Base-by-base conservation (phyloP, 2,113 vertebrate genomes). In the Etia nguti region DNA sequence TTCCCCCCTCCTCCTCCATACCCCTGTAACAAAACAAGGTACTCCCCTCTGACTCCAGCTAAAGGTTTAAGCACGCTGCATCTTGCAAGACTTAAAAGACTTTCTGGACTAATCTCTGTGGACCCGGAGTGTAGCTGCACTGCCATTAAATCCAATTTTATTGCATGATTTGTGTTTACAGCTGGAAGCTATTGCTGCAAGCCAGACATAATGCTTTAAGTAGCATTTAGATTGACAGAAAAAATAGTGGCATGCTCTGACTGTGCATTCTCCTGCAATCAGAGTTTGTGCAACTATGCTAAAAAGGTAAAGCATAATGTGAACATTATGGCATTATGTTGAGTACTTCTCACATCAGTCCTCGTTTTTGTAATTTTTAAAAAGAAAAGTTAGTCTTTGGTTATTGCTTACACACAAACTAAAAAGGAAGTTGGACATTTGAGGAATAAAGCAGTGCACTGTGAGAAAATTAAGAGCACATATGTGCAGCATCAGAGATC, bases 1-100 rank as follows among this genome's bases (percentile, higher is more conserved):
- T 86, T 75, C 57, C 85, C 83, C 59, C 26, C 60, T 68, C 26
- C 79, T 89, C 90, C 54, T 92, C 60, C 86, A 88, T 90, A 88
- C 83, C 85, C 91, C 93, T 87, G 86, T 95, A 95, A 95, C 93
- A 87, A 84, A 86, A 77, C 73, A 89, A 96, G 94, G 95, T 94
- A 95, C 92, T 86, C 88, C 85, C 80, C 80, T 68, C 36, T 92
- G 79, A 85, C 43, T 87, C 65, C 6, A 12, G 38, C 24, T 41
- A 18, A 60, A 85, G 50, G 60, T 60, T 82, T 60, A 55, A 86
- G 52, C 46, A 12, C 38, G 75, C 83, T 87, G 84, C 85, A 93
- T 82, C 18, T 3, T 92, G 81, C 83, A 86, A 13, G 29, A 50
- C 10, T 55, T 62, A 8, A 57, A 31, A 77, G 6, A 38, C 34